A percentile compares a stretch with the other conserved stretches of the same genome.
phyloP scores from a whole-genome alignment of 2,888 invertebrate genomes.

The Drosophila lutescens region DNA sequence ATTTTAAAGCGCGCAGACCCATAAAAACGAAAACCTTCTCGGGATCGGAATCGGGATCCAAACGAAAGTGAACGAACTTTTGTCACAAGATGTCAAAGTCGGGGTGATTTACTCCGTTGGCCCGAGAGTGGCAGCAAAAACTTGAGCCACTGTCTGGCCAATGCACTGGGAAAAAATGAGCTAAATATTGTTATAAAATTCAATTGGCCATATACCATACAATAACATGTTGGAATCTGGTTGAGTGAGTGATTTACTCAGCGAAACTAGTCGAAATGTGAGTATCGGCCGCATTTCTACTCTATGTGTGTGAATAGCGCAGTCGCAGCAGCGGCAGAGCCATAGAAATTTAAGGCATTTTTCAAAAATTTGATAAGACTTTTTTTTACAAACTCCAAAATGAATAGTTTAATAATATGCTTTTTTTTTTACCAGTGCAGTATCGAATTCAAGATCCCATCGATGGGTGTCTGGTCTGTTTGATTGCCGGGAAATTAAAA shows the following conservation, averaged over 20 bases:
- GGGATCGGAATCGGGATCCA: background rate
- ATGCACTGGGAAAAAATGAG: background rate
- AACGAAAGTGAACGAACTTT: slow-evolving; percentile 51
- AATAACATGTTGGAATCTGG: too few species aligned
- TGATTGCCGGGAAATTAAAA: slow-evolving; percentile 79
- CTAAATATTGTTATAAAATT: too few species aligned
- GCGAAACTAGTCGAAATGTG: too few species aligned
- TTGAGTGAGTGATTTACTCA: too few species aligned
- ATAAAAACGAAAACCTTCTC: slow-evolving; percentile 49
- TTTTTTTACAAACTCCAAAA: too few species aligned
- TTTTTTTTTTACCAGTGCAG: slow-evolving; percentile 3
- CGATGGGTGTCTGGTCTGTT: slow-evolving; percentile 69
- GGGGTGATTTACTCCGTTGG: slow-evolving; percentile 69
- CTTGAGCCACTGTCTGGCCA: slow-evolving; percentile 40
- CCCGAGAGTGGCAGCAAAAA: slow-evolving; percentile 41
- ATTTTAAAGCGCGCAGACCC: slow-evolving; percentile 64
- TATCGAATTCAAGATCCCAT: slow-evolving; percentile 16
- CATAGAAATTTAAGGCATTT: too few species aligned
- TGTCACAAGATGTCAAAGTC: slow-evolving; percentile 76
- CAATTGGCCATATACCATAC: too few species aligned
- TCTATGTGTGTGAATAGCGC: too few species aligned
- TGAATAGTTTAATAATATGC: too few species aligned
- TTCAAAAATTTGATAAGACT: too few species aligned
- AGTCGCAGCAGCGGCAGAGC: too few species aligned
- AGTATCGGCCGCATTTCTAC: too few species aligned